Evolutionary conservation across 2,113 vertebrate genomes (phyloP), one percentile per base, ranked within the genome.

Genomic region (Rana temporaria): DNA sequence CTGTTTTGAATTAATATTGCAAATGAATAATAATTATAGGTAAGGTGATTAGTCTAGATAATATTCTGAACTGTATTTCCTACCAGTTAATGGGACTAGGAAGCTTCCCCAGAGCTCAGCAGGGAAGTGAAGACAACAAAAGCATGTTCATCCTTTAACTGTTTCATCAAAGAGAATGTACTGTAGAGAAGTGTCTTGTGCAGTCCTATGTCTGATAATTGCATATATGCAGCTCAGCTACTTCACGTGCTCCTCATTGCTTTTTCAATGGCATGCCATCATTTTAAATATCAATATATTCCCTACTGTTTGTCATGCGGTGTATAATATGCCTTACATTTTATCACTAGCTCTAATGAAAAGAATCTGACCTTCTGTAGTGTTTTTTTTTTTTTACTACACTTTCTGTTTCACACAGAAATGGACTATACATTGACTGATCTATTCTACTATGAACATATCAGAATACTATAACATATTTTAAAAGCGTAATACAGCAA

Each of bases 81-180:
- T 60, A 38, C 9, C 55, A 42, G 72, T 75, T 75, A 75, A 75
- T 59, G 57, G 57, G 30, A 42, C 56, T 75, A 20, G 72, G 56
- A 59, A 60, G 72, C 57, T 42, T 75, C 57, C 26, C 56, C 53
- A 19, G 32, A 62, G 72, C 72, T 62, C 72, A 75, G 72, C 72
- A 75, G 72, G 72, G 56, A 75, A 75, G 72, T 75, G 30, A 62
- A 60, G n/a, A 38, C 72, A 75, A 75, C 72, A 75, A 75, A 74
- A 60, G 72, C 72, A 75, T 75, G 57, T 75, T 75, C 72, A 60
- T 75, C 72, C 72, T 75, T 62, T 60, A 75, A 38, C 72, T 18
- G 72, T 75, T 62, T 75, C 57, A 75, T 75, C 72, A 75, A 75
- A 75, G 72, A 38, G 19, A n/a, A 20, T 42, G 56, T 75, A 34